Conservation (phyloP, 2,797 vertebrate species). For the Nannoperca obscura region DNA sequence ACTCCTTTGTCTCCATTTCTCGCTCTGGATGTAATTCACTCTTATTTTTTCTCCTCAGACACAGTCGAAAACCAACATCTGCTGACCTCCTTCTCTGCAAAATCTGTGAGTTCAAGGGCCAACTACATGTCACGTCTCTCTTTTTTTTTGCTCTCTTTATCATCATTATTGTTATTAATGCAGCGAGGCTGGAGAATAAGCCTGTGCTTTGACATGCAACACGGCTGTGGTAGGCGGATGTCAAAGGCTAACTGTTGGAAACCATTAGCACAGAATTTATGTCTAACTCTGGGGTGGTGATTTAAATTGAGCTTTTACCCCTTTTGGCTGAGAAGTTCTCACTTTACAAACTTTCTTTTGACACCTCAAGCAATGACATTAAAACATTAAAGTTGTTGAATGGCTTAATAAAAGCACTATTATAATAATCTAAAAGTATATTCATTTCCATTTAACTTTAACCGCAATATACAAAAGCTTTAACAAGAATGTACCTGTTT, state of each 20-base stretch:
- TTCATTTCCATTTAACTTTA: neutral
- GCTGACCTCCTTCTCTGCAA: slow-evolving; percentile 37
- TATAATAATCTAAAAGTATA: slow-evolving; percentile 7
- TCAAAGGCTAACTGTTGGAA: slow-evolving; percentile 50
- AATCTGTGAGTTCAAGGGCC: slow-evolving; percentile 72
- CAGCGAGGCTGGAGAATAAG: slow-evolving; percentile 11
- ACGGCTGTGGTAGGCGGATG: slow-evolving; percentile 5
- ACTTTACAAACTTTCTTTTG: slow-evolving; percentile 9
- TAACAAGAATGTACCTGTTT: neutral
- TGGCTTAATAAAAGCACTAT: neutral
- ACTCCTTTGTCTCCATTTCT: neutral
- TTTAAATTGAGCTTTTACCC: slow-evolving; percentile 38
- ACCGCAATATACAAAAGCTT: neutral
- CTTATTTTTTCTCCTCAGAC: slow-evolving; percentile 66
- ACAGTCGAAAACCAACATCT: slow-evolving; percentile 53
- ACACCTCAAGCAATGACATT: neutral
- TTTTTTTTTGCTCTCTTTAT: neutral
- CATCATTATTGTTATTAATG: slow-evolving; percentile 37
- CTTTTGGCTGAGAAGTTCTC: slow-evolving; percentile 4
- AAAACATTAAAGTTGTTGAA: neutral
- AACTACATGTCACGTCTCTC: slow-evolving; percentile 9
- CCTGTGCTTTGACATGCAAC: neutral
- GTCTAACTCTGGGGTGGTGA: neutral
- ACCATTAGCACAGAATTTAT: slow-evolving; percentile 43
- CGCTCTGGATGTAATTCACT: slow-evolving; percentile 18